These are phyloP conservation scores for Tromatobia lineatoria DNA, from an alignment of 2,888 invertebrate genomes.

Conservation along the genomic window DNA sequence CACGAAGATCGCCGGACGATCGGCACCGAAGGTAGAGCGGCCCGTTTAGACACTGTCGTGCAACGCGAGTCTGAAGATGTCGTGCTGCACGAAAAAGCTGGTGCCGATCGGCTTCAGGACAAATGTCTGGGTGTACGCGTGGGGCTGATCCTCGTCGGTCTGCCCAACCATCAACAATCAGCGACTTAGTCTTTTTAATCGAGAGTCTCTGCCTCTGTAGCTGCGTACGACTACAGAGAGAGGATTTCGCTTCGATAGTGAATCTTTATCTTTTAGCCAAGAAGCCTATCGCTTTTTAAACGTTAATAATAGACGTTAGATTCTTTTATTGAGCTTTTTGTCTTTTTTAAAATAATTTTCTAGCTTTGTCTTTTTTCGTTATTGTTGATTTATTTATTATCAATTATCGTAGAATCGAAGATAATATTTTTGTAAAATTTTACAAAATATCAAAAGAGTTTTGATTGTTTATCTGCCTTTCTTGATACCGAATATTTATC, in stretches of 20 bases:
- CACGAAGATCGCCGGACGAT: constrained; percentile 78
- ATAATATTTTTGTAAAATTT: too few relatives aligned
- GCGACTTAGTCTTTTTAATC: constrained; percentile 75
- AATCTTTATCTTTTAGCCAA: neutral
- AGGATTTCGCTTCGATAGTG: neutral
- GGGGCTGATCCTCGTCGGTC: constrained; percentile 98
- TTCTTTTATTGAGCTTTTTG: constrained; percentile 52
- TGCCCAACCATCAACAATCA: constrained; percentile 87
- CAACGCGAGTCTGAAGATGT: constrained; percentile 97
- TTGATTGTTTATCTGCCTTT: too few relatives aligned
- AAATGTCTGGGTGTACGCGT: constrained; percentile 97
- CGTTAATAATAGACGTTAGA: too few relatives aligned
- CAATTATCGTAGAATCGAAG: too few relatives aligned
- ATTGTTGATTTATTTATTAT: too few relatives aligned
- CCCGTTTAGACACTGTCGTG: constrained; percentile 90
- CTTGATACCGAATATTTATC: too few relatives aligned
- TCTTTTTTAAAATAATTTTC: constrained; percentile 59
- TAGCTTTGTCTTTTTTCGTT: too few relatives aligned
- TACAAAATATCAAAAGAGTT: too few relatives aligned
- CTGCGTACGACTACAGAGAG: constrained; percentile 15
- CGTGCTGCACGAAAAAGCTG: constrained; percentile 97
- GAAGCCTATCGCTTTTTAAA: neutral
- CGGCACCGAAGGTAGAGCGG: constrained; percentile 75
- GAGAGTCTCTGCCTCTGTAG: constrained; percentile 57
- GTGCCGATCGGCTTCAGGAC: constrained; percentile 95